Percentiles rank a stretch among this genome's conserved stretches.
Evolutionary conservation across 1,140 invertebrate species (phyloP).

Genomic region (Diabrotica virgifera): DNA sequence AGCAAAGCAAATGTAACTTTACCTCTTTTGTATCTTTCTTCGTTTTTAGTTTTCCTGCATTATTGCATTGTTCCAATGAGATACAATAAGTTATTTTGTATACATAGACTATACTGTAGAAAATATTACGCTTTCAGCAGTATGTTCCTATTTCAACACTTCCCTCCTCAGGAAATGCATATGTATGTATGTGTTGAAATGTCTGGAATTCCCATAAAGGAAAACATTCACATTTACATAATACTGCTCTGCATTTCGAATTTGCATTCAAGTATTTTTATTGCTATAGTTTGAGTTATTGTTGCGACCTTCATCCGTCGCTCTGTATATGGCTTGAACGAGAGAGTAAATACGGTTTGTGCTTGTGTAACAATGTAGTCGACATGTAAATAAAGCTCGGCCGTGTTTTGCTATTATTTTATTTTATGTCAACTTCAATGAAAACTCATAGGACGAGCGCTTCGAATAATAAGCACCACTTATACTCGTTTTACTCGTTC

Average conservation of each 20-base stretch:
- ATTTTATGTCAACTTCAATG: background rate
- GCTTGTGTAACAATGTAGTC: background rate
- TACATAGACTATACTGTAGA: no score
- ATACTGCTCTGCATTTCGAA: background rate
- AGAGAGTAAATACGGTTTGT: background rate
- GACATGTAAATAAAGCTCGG: background rate
- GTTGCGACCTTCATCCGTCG: background rate
- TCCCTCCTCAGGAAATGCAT: no score
- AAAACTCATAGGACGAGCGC: no score
- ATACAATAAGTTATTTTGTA: no score
- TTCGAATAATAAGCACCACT: no score
- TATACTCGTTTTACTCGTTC: no score
- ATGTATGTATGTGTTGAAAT: background rate
- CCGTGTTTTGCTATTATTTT: background rate
- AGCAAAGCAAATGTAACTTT: no score
- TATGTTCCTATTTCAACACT: no score
- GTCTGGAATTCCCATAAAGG: conserved; percentile 2
- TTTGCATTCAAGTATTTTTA: conserved; percentile 1
- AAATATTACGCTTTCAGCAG: no score
- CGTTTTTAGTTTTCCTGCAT: no score
- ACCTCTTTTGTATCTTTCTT: no score
- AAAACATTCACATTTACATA: background rate
- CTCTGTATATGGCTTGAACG: background rate
- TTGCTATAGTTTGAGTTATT: conserved; percentile 1
- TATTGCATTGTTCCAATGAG: no score